phyloP scores from a whole-genome alignment of 2,888 invertebrate genomes.

The Rhabditophanes sp. region DNA sequence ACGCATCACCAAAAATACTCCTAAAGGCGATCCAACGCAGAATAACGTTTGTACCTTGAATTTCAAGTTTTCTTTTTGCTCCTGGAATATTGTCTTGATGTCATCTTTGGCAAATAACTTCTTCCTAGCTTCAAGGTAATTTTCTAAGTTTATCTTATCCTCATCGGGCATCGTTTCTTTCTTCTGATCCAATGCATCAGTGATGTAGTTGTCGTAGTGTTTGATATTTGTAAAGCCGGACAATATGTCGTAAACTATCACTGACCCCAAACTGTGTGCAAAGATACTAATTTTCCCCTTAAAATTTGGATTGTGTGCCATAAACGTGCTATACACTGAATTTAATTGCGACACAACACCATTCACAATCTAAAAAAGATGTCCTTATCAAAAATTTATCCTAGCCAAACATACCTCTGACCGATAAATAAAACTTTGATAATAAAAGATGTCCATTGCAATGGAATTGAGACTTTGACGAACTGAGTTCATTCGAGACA shows the following conservation, averaged over 20 bases:
- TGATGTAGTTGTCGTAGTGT: too few species aligned
- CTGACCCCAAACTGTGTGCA: constrained; percentile 59
- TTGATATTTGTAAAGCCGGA: constrained; percentile 4
- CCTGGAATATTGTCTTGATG: neutral
- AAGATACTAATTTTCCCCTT: constrained; percentile 55
- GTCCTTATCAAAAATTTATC: neutral
- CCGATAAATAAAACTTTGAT: constrained; percentile 58
- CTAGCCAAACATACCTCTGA: constrained; percentile 51
- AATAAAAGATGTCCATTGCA: constrained; percentile 61
- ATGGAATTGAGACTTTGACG: constrained; percentile 56
- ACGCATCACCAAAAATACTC: constrained; percentile 40
- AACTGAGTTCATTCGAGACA: constrained; percentile 54
- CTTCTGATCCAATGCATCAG: too few species aligned
- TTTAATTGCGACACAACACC: constrained; percentile 55
- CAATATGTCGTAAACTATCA: constrained; percentile 51
- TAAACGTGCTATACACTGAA: constrained; percentile 54
- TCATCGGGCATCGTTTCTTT: neutral
- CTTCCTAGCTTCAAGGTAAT: neutral
- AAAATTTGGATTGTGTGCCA: constrained; percentile 56
- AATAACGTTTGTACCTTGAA: constrained; percentile 34
- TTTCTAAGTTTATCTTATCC: neutral
- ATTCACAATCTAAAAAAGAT: constrained; percentile 49
- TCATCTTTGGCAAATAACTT: neutral
- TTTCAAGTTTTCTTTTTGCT: constrained; percentile 3
- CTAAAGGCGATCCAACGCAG: constrained; percentile 39